A percentile compares a stretch with the other conserved stretches of the same genome.
Conservation (phyloP, 2,797 vertebrate genomes). For the Argya squamiceps region DNA sequence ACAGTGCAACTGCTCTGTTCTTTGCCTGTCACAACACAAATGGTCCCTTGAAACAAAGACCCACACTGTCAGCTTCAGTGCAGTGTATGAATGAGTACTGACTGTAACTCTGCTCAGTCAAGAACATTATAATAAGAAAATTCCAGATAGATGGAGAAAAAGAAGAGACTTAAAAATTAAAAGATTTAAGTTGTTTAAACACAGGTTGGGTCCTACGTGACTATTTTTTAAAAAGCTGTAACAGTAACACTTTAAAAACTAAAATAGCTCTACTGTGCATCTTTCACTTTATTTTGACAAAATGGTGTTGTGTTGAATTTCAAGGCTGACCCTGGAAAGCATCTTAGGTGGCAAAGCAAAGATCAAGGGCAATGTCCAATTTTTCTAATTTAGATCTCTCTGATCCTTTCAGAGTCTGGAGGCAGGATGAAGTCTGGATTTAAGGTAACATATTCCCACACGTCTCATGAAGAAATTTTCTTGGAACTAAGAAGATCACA, state of each 20-base stretch:
- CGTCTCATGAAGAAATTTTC: neutral
- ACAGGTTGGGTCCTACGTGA: slow-evolving; percentile 35
- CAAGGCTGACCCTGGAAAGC: slow-evolving; percentile 38
- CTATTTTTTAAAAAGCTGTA: neutral
- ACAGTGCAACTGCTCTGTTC: neutral
- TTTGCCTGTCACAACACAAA: neutral
- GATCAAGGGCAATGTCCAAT: slow-evolving; percentile 5
- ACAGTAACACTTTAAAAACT: neutral
- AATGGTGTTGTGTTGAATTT: slow-evolving; percentile 36
- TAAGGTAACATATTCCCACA: neutral
- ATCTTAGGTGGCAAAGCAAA: slow-evolving; percentile 44
- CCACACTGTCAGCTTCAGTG: neutral
- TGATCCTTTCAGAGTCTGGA: slow-evolving; percentile 3
- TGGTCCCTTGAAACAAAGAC: neutral
- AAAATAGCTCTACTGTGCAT: slow-evolving; percentile 24
- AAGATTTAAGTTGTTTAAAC: slow-evolving; percentile 61
- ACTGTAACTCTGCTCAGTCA: slow-evolving; percentile 14
- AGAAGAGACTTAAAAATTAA: slow-evolving; percentile 41
- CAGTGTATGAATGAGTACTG: neutral
- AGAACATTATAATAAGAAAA: slow-evolving; percentile 21
- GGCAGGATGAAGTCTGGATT: neutral
- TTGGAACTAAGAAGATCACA: neutral
- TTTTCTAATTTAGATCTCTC: slow-evolving; percentile 31
- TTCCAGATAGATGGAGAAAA: slow-evolving; percentile 25
- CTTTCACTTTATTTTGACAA: slow-evolving; percentile 10